Base-by-base conservation (phyloP, 2,113 vertebrate species). In the Leiothrix lutea region DNA sequence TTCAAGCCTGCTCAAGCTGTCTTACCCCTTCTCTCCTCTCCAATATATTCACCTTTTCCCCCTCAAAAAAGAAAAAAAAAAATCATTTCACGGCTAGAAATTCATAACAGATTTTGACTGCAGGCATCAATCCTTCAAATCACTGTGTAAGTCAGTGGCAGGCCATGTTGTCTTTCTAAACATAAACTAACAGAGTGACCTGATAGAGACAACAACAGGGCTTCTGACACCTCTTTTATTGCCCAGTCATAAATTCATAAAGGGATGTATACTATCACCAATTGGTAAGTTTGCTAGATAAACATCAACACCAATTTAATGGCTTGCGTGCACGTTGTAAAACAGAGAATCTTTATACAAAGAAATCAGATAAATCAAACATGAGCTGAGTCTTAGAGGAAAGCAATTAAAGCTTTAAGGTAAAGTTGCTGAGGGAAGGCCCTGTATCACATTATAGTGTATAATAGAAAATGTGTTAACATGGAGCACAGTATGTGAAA, bases 221-320 rank as follows among this genome's bases (percentile, higher is more conserved):
- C 91, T 97, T 95, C 94, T 97, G 97, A 96, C 97, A 97, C 97
- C 98, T 97, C 97, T 98, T 98, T 97, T 98, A 98, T 97, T 97
- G 96, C 97, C 97, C 96, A 44, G 91, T 98, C 98, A 98, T 99
- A 99, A 99, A 99, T 98, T 98, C 98, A 98, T 97, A 97, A 98
- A 98, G 90, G 86, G 97, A 96, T 94, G 92, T 94, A 96, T 84
- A 96, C 97, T 97, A 92, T 71, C 96, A 92, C 96, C 98, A 97
- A 96, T 94, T 93, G 97, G 94, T 97, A 97, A 98, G 97, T 98
- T 98, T 97, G 96, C 97, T 98, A 98, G 98, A 98, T 98, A 98
- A 99, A 99, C 98, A 98, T 95, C 96, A 97, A 96, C 97, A 97
- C 97, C 96, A 95, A 93, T 97, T 98, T 98, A 98, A 98, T 97